phyloP scores from a whole-genome alignment of 2,113 vertebrate species.

The Tiliqua scincoides region DNA sequence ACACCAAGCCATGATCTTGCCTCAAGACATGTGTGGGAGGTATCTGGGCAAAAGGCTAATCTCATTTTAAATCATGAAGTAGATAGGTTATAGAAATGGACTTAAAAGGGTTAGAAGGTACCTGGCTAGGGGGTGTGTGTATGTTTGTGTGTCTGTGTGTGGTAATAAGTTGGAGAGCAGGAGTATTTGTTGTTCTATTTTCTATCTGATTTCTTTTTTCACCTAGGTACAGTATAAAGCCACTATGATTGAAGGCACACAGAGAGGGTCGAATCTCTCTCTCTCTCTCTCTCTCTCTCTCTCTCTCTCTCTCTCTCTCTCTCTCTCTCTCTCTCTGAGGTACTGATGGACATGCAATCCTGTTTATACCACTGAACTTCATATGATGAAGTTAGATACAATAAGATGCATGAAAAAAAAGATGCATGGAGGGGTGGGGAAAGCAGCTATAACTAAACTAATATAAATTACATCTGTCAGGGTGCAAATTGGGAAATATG shows the following conservation, averaged over 20 bases:
- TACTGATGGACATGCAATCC: background rate
- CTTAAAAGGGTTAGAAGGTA: background rate
- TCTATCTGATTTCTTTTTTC: background rate
- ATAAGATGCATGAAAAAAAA: background rate
- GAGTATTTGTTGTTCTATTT: background rate
- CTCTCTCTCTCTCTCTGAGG: background rate
- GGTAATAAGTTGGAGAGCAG: background rate
- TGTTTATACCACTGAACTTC: background rate
- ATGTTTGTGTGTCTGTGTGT: background rate
- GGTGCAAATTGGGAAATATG: background rate
- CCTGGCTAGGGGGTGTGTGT: background rate
- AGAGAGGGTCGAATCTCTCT: no score
- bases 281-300: no score
- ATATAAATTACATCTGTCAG: conserved; percentile 2
- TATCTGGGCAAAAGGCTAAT: background rate
- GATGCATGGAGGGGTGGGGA: background rate
- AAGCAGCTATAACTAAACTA: background rate
- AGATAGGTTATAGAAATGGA: background rate
- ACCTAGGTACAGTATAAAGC: background rate
- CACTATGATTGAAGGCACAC: background rate
- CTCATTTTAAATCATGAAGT: background rate
- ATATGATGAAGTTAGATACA: background rate
- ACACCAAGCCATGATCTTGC: no score
- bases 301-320: no score
- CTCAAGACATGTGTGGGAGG: no score